A percentile compares a stretch with the other conserved stretches of the same genome.
Conservation (phyloP, 2,888 invertebrate genomes). For the Agrotis clavis region DNA sequence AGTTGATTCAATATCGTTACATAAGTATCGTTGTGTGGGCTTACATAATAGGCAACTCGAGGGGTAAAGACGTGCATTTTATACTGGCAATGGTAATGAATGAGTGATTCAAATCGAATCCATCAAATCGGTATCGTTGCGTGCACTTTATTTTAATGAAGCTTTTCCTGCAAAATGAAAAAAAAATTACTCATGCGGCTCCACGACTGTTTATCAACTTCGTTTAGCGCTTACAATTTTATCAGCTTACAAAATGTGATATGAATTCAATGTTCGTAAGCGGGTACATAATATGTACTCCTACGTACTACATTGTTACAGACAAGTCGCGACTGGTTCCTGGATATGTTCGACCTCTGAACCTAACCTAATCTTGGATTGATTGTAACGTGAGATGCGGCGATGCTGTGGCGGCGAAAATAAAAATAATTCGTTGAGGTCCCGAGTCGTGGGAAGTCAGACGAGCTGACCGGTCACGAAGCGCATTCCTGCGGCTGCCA, state of each 20-base stretch:
- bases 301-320: slow-evolving; percentile 27
- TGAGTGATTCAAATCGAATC: slow-evolving; percentile 50
- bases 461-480: slow-evolving; percentile 69
- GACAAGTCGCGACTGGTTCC: slow-evolving; percentile 63
- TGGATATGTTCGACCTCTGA: slow-evolving; percentile 76
- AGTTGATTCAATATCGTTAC: slow-evolving; percentile 82
- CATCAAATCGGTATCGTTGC: slow-evolving; percentile 47
- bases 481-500: slow-evolving; percentile 68
- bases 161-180: slow-evolving; percentile 34
- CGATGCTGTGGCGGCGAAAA: slow-evolving; percentile 59
- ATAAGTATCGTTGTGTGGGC: slow-evolving; percentile 80
- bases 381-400: slow-evolving; percentile 67
- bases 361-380: slow-evolving; percentile 64
- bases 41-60: slow-evolving; percentile 66
- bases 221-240: slow-evolving; percentile 18
- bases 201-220: slow-evolving; percentile 25
- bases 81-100: slow-evolving; percentile 55
- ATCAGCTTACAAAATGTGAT: slow-evolving; percentile 18
- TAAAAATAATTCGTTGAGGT: slow-evolving; percentile 69
- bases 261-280: slow-evolving; percentile 25
- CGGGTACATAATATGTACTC: neutral
- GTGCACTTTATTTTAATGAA: slow-evolving; percentile 45
- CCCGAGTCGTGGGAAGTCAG: slow-evolving; percentile 61
- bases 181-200: neutral
- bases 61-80: slow-evolving; percentile 51